Base-by-base conservation (phyloP, 2,113 vertebrate genomes). In the Elaphurus davidianus region DNA sequence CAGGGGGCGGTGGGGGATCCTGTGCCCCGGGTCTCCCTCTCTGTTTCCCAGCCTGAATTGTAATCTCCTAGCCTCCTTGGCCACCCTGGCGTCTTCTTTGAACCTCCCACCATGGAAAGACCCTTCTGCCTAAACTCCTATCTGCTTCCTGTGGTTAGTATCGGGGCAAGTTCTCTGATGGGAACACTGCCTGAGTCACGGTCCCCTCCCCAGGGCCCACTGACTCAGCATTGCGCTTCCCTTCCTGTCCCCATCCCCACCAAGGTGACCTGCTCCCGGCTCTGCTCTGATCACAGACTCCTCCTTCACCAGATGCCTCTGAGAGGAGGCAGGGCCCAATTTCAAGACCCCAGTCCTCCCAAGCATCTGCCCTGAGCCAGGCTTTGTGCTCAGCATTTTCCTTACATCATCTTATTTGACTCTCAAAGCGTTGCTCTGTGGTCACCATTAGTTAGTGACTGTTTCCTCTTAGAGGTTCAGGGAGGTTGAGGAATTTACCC, bases 111-210 rank as follows among this genome's bases (percentile, higher is more conserved):
- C 50, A 36, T 4, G n/a, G 71, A 96, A 97, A 97, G 40, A 13
- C 23, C 87, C 52, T 92, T 89, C n/a, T 45, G 40, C 36, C 45
- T 60, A 59, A 96, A 60, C 16, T 16, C 91, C 40, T 87, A 64
- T 47, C 93, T 84, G 52, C 36, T 96, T 97, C 96, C 97, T 97
- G 94, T 97, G 92, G 87, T 96, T 96, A 78, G 3, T 50, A 19
- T 25, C 17, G 16, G 71, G 78, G 36, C 47, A 92, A 40, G 13
- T 30, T 8, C 52, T 54, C n/a, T 93, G 81, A 94, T 55, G 40
- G 55, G 81, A 50, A 52, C 74, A 23, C 67, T 79, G 25, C 54
- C 86, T 98, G 96, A 96, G 92, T 97, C 98, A 97, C 19, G 28
- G 57, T 47, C 16, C 47, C 54, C 55, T 79, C 45, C n/a, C 21